Evolutionary conservation across 2,888 invertebrate genomes (phyloP), one percentile per base, ranked within the genome.

Genomic region (Liposcelis brunnea): DNA sequence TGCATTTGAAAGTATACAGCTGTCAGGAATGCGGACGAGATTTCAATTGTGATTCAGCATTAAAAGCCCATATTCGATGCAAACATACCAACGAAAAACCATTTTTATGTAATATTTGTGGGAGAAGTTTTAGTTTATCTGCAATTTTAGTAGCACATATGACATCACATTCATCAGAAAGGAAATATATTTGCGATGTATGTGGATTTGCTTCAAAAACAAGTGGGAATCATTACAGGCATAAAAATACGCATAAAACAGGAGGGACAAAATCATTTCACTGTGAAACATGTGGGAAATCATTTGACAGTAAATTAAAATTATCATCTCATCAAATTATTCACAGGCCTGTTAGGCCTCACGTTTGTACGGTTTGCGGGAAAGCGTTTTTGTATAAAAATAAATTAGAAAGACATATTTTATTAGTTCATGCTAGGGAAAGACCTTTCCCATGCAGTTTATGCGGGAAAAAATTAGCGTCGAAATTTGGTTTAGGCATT

Each of bases 61-160:
- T 40, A 21, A 14, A 40, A 21, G 40, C 40, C 6, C 40, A 40
- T 18, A 40, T 40, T 19, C 40, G 40, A 5, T 40, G 40, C 11
- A 40, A 40, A 40, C 40, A 40, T 21, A 40, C 40, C 7, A 40
- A 40, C 11, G 40, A 40, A 19, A 40, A 40, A 11, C 40, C 40
- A 40, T 40, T 40, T 21, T 21, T 40, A 10, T 40, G 40, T 21
- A 40, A 40, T 19, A 11, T 40, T 19, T 40, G 40, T 19, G 40
- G 40, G 7, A 16, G 40, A 14, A 40, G 40, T 21, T 40, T 40
- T 21, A 40, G 40, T 18, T 21, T 40, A n/a, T 16, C 40, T 21
- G 21, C 40, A 14, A 40, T 40, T n/a, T 19, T 40, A 21, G 21
- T 19, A 6, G 40, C 40, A 6, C 40, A 40, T 18, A 40, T 40